Evolutionary conservation across 53 echinoderm and acorn worm species (phyloP).

Genomic region (Luidia sarsii): DNA sequence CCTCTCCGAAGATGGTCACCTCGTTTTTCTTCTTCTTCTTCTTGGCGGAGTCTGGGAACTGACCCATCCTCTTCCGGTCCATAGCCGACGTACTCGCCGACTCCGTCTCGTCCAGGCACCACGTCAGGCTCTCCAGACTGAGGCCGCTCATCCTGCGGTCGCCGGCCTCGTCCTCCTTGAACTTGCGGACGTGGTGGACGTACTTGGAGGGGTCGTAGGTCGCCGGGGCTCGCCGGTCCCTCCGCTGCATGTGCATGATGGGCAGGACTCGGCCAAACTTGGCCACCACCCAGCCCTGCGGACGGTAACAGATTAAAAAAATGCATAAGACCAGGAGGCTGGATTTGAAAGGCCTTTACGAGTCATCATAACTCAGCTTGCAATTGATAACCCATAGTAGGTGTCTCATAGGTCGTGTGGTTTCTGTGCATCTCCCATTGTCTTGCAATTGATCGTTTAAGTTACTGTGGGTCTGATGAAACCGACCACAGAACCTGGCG

Average conservation of each 20-base stretch:
- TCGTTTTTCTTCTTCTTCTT: constrained; percentile 21
- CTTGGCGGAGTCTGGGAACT: background rate
- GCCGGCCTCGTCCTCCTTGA: constrained; percentile 52
- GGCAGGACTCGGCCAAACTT: constrained; percentile 93
- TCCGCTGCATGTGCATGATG: constrained; percentile 80
- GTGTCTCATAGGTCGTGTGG: too few relatives aligned
- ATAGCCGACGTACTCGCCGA: constrained; percentile 9
- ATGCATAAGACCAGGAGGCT: too few relatives aligned
- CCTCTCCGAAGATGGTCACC: too few relatives aligned
- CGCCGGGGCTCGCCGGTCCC: constrained; percentile 70
- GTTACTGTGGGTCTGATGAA: too few relatives aligned
- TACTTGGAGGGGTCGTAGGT: constrained; percentile 88
- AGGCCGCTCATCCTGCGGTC: constrained; percentile 8
- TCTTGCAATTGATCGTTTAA: too few relatives aligned
- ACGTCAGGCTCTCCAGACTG: constrained; percentile 51
- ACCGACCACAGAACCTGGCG: too few relatives aligned
- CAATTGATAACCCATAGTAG: too few relatives aligned
- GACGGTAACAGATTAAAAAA: background rate
- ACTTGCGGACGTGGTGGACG: constrained; percentile 72
- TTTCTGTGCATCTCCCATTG: too few relatives aligned
- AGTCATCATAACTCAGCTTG: too few relatives aligned
- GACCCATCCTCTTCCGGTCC: constrained; percentile 64
- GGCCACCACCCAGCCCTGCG: constrained; percentile 88
- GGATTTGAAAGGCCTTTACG: too few relatives aligned
- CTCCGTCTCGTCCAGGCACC: constrained; percentile 59